A percentile compares a stretch with the other conserved stretches of the same genome.
These are phyloP conservation scores for Vombatus ursinus DNA, from an alignment of 2,113 vertebrate genomes.

Conservation along the genomic window DNA sequence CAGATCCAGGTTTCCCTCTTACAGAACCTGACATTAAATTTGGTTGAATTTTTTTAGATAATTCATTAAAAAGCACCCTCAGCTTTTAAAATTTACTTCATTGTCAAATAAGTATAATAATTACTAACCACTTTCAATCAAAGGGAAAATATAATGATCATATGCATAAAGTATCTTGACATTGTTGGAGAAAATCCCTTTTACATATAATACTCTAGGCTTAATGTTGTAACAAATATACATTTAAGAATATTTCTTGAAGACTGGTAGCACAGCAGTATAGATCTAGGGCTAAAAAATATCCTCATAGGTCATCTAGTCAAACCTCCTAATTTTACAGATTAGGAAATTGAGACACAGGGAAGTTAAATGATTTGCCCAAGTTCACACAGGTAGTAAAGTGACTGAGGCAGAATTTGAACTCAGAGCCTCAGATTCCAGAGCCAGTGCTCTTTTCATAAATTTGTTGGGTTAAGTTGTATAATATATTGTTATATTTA, in stretches of 20 bases:
- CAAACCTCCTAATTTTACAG: not conserved
- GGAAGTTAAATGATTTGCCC: not conserved
- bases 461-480: not conserved
- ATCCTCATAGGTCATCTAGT: not conserved
- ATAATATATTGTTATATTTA: not conserved
- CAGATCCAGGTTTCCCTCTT: slow-evolving; percentile 53
- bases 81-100: slow-evolving; percentile 52
- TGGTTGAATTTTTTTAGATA: slow-evolving; percentile 37
- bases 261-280: not conserved
- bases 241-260: not conserved
- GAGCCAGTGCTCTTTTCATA: not conserved
- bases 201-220: not conserved
- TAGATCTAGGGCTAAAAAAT: not conserved
- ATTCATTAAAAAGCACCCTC: slow-evolving; percentile 32
- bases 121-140: not conserved
- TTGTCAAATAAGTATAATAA: slow-evolving; percentile 2
- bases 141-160: not conserved
- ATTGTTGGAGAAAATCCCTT: not conserved
- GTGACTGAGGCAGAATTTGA: not conserved
- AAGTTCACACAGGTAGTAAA: not conserved
- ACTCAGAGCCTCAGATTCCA: not conserved
- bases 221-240: not conserved
- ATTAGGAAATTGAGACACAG: not conserved
- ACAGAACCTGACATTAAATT: slow-evolving; percentile 57
- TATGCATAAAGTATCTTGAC: not conserved